Percentiles rank a stretch among this genome's conserved stretches.
Evolutionary conservation across 2,797 vertebrate species (phyloP).

Genomic region (Percopsis omiscomaycus): DNA sequence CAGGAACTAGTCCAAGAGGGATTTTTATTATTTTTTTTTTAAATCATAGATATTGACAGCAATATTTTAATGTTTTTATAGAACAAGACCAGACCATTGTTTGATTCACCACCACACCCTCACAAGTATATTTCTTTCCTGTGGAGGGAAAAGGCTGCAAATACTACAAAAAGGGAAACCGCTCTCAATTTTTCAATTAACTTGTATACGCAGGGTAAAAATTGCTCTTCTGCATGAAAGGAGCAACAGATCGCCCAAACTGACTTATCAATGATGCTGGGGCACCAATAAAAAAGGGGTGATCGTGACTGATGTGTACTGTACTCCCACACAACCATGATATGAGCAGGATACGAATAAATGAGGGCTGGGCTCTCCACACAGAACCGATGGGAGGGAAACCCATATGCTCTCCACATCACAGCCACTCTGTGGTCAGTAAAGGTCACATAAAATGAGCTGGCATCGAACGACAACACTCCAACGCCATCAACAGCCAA

Average conservation of each 20-base stretch:
- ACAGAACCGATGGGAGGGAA: conserved; percentile 15
- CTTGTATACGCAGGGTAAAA: conserved; percentile 10
- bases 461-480: conserved; percentile 16
- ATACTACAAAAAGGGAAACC: conserved; percentile 9
- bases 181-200: conserved; percentile 13
- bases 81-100: conserved; percentile 8
- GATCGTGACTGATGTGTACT: background rate
- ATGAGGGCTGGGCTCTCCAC: conserved; percentile 5
- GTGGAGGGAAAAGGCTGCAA: conserved; percentile 4
- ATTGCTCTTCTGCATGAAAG: background rate
- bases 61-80: conserved; percentile 13
- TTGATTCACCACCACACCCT: conserved; percentile 27
- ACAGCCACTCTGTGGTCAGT: conserved; percentile 25
- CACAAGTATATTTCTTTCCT: conserved; percentile 24
- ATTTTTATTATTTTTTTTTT: background rate
- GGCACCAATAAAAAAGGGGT: background rate
- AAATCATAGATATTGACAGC: conserved; percentile 2
- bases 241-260: background rate
- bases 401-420: conserved; percentile 18
- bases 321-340: background rate
- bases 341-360: conserved; percentile 1
- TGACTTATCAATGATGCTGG: background rate
- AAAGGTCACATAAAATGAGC: conserved; percentile 36
- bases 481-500: conserved; percentile 9
- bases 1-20: background rate